A percentile compares a stretch with the other conserved stretches of the same genome.
Conservation (phyloP, 2,113 vertebrate genomes). For the Hippotragus niger region DNA sequence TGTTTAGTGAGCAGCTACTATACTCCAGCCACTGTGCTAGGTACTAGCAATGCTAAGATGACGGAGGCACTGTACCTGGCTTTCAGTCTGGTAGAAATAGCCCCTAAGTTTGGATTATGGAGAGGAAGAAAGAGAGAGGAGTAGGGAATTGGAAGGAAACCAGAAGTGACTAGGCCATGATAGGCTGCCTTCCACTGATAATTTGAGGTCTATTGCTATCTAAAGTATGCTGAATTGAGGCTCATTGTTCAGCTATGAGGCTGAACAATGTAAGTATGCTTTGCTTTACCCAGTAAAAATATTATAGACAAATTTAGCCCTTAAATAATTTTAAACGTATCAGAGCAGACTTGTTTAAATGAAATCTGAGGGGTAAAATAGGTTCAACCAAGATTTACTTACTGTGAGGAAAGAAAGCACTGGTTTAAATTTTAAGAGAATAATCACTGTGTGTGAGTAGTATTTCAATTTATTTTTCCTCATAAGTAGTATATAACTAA, state of each 20-base stretch:
- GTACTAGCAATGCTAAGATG: neutral
- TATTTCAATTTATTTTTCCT: neutral
- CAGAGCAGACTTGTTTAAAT: neutral
- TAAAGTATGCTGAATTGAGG: neutral
- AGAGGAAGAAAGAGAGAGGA: neutral
- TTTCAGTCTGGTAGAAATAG: neutral
- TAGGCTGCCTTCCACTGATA: neutral
- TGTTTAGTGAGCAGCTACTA: neutral
- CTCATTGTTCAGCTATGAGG: neutral
- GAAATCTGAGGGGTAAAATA: neutral
- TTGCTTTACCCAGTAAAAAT: slow-evolving; percentile 4
- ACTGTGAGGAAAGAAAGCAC: neutral
- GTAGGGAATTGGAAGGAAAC: neutral
- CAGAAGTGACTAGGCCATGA: neutral
- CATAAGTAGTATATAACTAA: neutral
- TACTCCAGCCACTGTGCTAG: neutral
- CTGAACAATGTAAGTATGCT: neutral
- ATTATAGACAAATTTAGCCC: neutral
- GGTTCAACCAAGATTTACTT: neutral
- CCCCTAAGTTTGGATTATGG: neutral
- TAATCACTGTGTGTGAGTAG: neutral
- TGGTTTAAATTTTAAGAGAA: neutral
- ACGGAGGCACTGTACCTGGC: neutral
- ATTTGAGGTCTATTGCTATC: neutral
- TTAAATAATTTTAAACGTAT: neutral